Percentiles rank a stretch among this genome's conserved stretches.
These are phyloP conservation scores for Amphiura filiformis DNA, from an alignment of 35 echinoderm and acorn worm genomes.

Conservation along the genomic window DNA sequence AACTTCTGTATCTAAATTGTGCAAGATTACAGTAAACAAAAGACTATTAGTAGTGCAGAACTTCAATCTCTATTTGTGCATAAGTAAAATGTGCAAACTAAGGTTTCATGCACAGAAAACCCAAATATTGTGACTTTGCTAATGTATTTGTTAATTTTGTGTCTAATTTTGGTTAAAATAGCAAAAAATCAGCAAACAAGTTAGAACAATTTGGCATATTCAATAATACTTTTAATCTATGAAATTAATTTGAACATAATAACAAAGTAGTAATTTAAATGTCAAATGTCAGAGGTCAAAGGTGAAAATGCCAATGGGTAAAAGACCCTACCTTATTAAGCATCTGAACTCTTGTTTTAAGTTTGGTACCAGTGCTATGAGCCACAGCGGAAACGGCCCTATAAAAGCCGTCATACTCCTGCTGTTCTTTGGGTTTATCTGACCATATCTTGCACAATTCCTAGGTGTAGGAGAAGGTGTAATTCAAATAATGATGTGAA, in stretches of 20 bases:
- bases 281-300: conserved; percentile 5
- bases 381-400: conserved; percentile 80
- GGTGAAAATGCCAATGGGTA: background rate
- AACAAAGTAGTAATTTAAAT: background rate
- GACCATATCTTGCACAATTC: conserved; percentile 92
- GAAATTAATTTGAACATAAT: too few species aligned
- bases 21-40: too few species aligned
- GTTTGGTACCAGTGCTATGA: conserved; percentile 69
- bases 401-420: conserved; percentile 81
- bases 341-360: conserved; percentile 96
- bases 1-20: too few species aligned
- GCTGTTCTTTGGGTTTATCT: conserved; percentile 69
- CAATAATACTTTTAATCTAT: too few species aligned
- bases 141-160: too few species aligned
- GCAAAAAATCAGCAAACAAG: too few species aligned
- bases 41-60: background rate
- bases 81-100: too few species aligned
- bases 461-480: conserved; percentile 17
- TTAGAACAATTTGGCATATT: too few species aligned
- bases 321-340: conserved; percentile 84
- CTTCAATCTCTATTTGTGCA: background rate
- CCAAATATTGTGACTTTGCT: too few species aligned
- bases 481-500: background rate
- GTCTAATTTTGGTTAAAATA: too few species aligned
- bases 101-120: too few species aligned